These are phyloP conservation scores for Sarotherodon lohbergeri DNA, from an alignment of 2,113 vertebrate species.

Conservation along the genomic window DNA sequence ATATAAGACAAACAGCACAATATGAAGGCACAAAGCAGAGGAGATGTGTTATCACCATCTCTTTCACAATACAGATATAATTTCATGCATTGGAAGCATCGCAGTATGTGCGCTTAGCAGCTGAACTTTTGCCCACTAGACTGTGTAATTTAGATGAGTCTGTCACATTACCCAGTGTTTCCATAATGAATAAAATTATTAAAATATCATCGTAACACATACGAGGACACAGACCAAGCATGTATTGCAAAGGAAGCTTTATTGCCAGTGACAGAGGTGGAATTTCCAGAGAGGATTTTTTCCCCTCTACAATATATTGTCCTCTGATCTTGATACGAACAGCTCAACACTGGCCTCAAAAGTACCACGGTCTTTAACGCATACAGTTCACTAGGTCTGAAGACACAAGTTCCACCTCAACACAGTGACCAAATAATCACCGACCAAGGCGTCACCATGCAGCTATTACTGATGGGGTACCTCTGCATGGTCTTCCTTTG, in stretches of 20 bases:
- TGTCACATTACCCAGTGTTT: not conserved
- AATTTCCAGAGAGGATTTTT: slow-evolving; percentile 44
- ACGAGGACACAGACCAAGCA: slow-evolving; percentile 18
- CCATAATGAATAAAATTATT: not conserved
- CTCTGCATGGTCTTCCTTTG: slow-evolving; percentile 13
- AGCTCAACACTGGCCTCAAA: slow-evolving; percentile 35
- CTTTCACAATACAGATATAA: not conserved
- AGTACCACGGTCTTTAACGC: slow-evolving; percentile 14
- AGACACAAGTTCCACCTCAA: slow-evolving; percentile 16
- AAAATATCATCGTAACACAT: not conserved
- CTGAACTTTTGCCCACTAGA: not conserved
- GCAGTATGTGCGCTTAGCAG: not conserved
- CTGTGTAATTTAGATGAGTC: not conserved
- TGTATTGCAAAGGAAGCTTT: slow-evolving; percentile 75
- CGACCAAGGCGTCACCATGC: slow-evolving; percentile 5
- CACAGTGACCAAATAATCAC: slow-evolving; percentile 21
- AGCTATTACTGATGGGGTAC: slow-evolving; percentile 1
- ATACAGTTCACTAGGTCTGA: slow-evolving; percentile 22
- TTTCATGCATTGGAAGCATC: slow-evolving; percentile 35
- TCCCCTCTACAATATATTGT: slow-evolving; percentile 36
- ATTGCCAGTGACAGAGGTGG: slow-evolving; percentile 72
- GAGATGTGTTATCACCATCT: not conserved
- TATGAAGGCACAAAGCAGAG: slow-evolving; percentile 9
- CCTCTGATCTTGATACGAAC: slow-evolving; percentile 45
- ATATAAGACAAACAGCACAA: not conserved